Conservation (phyloP, 2,888 invertebrate species). For the Aphodius sticticus region DNA sequence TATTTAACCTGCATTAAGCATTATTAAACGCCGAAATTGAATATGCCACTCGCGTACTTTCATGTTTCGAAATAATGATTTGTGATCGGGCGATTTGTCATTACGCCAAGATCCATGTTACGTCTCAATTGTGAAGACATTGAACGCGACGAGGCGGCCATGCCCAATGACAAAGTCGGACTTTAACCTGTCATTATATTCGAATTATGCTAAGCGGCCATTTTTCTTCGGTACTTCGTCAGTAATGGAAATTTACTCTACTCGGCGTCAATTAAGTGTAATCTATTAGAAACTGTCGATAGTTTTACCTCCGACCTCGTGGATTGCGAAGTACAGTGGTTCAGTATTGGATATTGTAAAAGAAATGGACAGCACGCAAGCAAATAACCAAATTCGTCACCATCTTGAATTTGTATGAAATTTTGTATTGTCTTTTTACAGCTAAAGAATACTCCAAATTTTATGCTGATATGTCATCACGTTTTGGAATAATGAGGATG, state of each 20-base stretch:
- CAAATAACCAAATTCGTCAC: too few species aligned
- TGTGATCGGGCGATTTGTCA: background rate
- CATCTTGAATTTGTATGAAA: too few species aligned
- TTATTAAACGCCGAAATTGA: conserved; percentile 4
- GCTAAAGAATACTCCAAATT: too few species aligned
- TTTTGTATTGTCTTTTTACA: too few species aligned
- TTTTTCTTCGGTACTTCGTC: background rate
- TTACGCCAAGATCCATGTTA: background rate
- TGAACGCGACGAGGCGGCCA: background rate
- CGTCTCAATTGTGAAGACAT: conserved; percentile 4
- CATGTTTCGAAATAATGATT: background rate
- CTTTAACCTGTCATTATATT: conserved; percentile 4
- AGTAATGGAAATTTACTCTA: background rate
- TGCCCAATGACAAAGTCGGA: background rate
- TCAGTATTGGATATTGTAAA: too few species aligned
- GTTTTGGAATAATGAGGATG: too few species aligned
- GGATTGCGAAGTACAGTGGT: too few species aligned
- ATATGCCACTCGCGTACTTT: background rate
- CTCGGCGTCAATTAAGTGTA: background rate
- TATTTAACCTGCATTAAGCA: conserved; percentile 33
- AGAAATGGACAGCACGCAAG: too few species aligned
- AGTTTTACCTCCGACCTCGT: background rate
- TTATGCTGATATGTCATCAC: too few species aligned
- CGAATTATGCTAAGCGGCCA: background rate
- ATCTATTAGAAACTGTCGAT: background rate